Base-by-base conservation (phyloP, 2,888 invertebrate genomes). In the Pachycephus smyrnensis region DNA sequence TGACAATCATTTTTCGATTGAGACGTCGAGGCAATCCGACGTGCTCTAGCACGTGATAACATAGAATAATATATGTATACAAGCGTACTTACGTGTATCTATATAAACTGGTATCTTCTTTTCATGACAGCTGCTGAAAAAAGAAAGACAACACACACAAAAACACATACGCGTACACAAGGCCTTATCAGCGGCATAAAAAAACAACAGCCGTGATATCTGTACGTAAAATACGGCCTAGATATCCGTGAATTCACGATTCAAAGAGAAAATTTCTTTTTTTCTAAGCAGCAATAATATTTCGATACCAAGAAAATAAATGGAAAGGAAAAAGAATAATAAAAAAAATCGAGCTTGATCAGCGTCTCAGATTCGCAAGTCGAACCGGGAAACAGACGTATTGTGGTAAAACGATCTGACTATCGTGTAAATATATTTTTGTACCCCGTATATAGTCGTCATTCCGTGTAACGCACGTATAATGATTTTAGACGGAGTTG, bases 1-100 rank as follows among this genome's bases (percentile, higher is more conserved):
- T 86, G 89, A 90, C 90, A 90, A 90, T 90, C 90, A 87, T 82
- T 84, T 80, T 69, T 69, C 32, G 15, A 40, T 40, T 40, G 40
- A 40, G 40, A 40, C 40, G 40, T 40, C 69, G 69, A 32, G 69
- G 32, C 69, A 6, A 32, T 30, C 30, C 69, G 69, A 30, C 30
- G 31, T 31, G 69, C 69, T 32, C 31, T 69, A 11, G 31, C 32
- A 33, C 71, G 69, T 69, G 15, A 68, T 30, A 23, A 32, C 33
- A 23, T 69, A 69, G 36, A 32, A 73, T 31, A 23, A 55, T 68
- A 68, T 31, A 68, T 75, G 31, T 30, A 75, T 30, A 68, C 12
- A 73, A 36, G 9, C n/a, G 30, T 75, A 75, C 55, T 75, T 75
- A 75, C 30, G 55, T 68, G 55, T 30, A 75, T 73, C 23, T 55